phyloP scores from a whole-genome alignment of 2,888 invertebrate genomes.

The Gymnosoma rotundatum region DNA sequence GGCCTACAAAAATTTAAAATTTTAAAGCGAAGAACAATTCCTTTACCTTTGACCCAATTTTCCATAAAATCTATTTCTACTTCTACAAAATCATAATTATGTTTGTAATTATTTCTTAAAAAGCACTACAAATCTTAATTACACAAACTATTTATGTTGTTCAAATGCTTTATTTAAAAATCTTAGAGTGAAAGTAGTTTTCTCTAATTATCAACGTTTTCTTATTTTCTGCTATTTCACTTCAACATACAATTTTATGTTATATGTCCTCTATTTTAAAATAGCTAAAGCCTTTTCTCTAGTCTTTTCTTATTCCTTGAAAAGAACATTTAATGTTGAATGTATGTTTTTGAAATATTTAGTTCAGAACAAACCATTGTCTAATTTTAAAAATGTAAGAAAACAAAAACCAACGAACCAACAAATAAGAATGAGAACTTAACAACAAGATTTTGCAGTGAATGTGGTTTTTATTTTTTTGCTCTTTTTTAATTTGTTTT shows the following conservation, averaged over 20 bases:
- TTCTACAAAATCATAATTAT: not conserved
- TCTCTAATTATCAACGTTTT: slow-evolving; percentile 1
- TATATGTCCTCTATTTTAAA: slow-evolving; percentile 19
- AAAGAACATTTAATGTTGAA: slow-evolving; percentile 30
- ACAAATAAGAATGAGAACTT: slow-evolving; percentile 15
- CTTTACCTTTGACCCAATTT: no score
- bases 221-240: not conserved
- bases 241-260: slow-evolving; percentile 6
- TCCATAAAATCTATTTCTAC: no score
- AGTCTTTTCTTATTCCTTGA: slow-evolving; percentile 12
- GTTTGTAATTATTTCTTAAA: not conserved
- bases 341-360: slow-evolving; percentile 55
- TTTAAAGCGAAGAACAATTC: no score
- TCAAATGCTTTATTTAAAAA: slow-evolving; percentile 9
- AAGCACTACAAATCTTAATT: not conserved
- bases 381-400: slow-evolving; percentile 35
- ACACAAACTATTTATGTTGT: not conserved
- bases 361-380: slow-evolving; percentile 56
- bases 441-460: slow-evolving; percentile 43
- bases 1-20: no score
- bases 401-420: slow-evolving; percentile 9
- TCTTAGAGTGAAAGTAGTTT: slow-evolving; percentile 32
- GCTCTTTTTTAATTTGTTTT: not conserved
- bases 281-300: not conserved
- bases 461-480: slow-evolving; percentile 30